Base-by-base conservation (phyloP, 1,140 invertebrate species). In the Sinella curviseta region DNA sequence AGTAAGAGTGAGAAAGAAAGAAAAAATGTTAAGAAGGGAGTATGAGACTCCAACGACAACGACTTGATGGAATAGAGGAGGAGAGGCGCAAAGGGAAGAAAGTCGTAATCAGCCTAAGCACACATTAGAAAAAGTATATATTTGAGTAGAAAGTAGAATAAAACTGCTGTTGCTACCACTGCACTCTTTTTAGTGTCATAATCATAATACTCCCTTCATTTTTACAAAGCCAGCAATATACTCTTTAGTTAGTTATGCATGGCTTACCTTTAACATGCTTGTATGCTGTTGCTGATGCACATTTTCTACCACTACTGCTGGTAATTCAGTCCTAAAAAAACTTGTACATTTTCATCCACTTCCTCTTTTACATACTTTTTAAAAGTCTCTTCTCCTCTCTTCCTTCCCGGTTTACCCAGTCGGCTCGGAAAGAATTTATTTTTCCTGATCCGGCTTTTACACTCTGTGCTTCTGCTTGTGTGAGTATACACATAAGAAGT, bases 401-500 rank as follows among this genome's bases (percentile, higher is more conserved):
- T 20, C 39, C 39, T 48, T 48, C 65, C 8, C n/a, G n/a, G n/a
- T n/a, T n/a, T n/a, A n/a, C n/a, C n/a, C n/a, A n/a, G n/a, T n/a
- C n/a, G 31, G 31, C 26, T 70, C 65, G 65, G 65, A 70, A 70
- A 8, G 30, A 70, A 70, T 70, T 70, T 70, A 70, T 70, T 70
- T 33, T 70, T 70, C 65, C 65, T 70, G 65, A 70, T 70, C 65
- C 65, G 65, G 65, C 65, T 70, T 70, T 70, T 70, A 70, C 65
- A 70, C 65, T 70, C 8, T 31, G 1, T 70, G 28, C 31, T 70
- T 65, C n/a, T n/a, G n/a, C 55, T 14, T 48, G 39, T n/a, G 55
- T 60, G 24, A 60, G 12, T 60, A 17, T 60, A 60, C 24, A 24
- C 14, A 24, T 60, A 60, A 60, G 24, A 60, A 60, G 55, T n/a